phyloP scores from a whole-genome alignment of 2,888 invertebrate genomes.

The Mimachlamys varia region DNA sequence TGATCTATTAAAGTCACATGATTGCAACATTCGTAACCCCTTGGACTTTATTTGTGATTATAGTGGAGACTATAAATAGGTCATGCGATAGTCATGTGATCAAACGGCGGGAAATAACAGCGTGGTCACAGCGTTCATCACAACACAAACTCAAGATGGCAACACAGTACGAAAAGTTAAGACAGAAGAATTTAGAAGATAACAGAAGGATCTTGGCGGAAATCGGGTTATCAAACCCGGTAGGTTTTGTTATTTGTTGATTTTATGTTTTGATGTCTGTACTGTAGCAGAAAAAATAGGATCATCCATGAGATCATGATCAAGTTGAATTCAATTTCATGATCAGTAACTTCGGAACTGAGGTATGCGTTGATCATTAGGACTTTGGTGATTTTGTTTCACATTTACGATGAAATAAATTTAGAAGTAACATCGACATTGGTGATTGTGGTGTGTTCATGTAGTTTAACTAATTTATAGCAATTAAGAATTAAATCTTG shows the following conservation, averaged over 20 bases:
- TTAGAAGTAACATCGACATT: too few species aligned
- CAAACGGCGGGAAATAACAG: slow-evolving; percentile 41
- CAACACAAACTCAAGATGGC: slow-evolving; percentile 43
- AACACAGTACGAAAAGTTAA: slow-evolving; percentile 63
- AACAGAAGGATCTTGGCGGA: slow-evolving; percentile 77
- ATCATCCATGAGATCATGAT: too few species aligned
- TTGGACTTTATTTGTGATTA: background rate
- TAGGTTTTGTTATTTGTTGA: slow-evolving; percentile 53
- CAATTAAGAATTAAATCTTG: too few species aligned
- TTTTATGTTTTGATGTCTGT: background rate
- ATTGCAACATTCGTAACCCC: background rate
- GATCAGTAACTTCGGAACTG: too few species aligned
- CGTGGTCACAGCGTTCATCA: slow-evolving; percentile 38
- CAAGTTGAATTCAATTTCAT: too few species aligned
- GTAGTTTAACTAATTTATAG: too few species aligned
- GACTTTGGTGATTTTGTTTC: too few species aligned
- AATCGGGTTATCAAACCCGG: slow-evolving; percentile 74
- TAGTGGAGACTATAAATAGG: background rate
- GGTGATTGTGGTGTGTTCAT: too few species aligned
- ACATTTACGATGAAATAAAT: too few species aligned
- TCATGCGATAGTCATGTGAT: slow-evolving; percentile 43
- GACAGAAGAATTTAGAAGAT: slow-evolving; percentile 74
- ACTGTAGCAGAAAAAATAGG: too few species aligned
- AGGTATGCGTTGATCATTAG: too few species aligned
- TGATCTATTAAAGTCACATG: slow-evolving; percentile 37